Base-by-base conservation (phyloP, 2,888 invertebrate species). In the Clunio marinus region DNA sequence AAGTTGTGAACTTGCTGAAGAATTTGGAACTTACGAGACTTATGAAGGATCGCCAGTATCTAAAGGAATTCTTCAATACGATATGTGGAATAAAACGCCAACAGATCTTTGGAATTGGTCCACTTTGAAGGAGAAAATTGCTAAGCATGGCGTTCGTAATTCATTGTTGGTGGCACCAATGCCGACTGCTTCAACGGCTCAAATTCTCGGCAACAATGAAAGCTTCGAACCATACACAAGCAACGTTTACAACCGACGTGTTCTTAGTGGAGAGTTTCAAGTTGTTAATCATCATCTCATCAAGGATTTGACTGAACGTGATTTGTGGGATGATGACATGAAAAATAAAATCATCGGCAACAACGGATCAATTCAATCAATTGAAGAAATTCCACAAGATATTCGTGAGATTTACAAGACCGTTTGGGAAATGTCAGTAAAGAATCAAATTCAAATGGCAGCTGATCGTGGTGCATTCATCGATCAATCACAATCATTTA, bases 201-300 rank as follows among this genome's bases (percentile, higher is more conserved):
- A 96, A 80, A 97, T 97, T 75, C 84, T 97, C n/a, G 96, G 96
- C 27, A 97, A 96, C 76, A 96, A 96, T 76, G 96, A 97, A 78
- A 92, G 94, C 0, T 88, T 96, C 75, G 96, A 97, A 79, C 92
- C 96, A 0, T 97, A 95, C 78, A 96, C 95, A 0, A 93, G 91
- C 66, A 97, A 97, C 76, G 91, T 97, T 74, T 96, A 96, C 79
- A 87, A 89, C 17, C 82, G 96, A 73, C 81, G 94, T 69, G 95
- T 96, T 1, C 80, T 95, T 10, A 93, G 93, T 10, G 96, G 96
- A 5, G 94, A 95, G 80, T 95, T 94, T 75, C 85, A 91, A 83
- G 85, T 95, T 17, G 94, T 96, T 0, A 96, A 96, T 78, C 93
- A 93, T 72, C 96, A 96, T 78, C 81, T 97, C 70, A 78, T 97